These are phyloP conservation scores for Zygaena filipendulae DNA, from an alignment of 2,888 invertebrate genomes.

Conservation along the genomic window DNA sequence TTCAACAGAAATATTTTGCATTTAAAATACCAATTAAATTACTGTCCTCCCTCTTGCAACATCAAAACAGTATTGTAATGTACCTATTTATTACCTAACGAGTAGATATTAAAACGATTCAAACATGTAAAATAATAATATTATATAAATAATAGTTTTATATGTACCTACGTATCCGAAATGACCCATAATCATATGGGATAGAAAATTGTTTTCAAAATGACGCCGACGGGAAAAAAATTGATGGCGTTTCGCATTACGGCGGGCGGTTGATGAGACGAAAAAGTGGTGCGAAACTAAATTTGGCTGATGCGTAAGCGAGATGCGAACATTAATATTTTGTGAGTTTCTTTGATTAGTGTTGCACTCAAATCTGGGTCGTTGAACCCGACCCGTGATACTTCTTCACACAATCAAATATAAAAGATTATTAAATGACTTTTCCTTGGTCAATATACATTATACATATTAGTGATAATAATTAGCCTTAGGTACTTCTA, in stretches of 20 bases:
- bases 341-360: slow-evolving; percentile 49
- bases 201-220: slow-evolving; percentile 64
- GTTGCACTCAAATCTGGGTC: slow-evolving; percentile 16
- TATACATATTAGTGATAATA: no score
- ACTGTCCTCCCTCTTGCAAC: no score
- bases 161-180: slow-evolving; percentile 43
- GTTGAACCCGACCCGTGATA: no score
- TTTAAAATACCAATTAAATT: no score
- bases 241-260: slow-evolving; percentile 48
- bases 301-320: slow-evolving; percentile 29
- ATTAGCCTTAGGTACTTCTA: no score
- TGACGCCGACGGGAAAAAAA: slow-evolving; percentile 41
- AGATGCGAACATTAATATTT: slow-evolving; percentile 26
- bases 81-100: no score
- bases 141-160: slow-evolving; percentile 62
- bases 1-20: no score
- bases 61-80: no score
- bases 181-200: slow-evolving; percentile 61
- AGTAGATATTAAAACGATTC: no score
- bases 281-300: slow-evolving; percentile 46
- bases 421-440: no score
- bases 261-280: slow-evolving; percentile 38
- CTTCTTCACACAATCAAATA: no score
- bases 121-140: no score
- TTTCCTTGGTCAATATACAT: slow-evolving; percentile 11